Percentiles rank a stretch among this genome's conserved stretches.
phyloP scores from a whole-genome alignment of 2,113 vertebrate species.

The Pelecanus crispus region DNA sequence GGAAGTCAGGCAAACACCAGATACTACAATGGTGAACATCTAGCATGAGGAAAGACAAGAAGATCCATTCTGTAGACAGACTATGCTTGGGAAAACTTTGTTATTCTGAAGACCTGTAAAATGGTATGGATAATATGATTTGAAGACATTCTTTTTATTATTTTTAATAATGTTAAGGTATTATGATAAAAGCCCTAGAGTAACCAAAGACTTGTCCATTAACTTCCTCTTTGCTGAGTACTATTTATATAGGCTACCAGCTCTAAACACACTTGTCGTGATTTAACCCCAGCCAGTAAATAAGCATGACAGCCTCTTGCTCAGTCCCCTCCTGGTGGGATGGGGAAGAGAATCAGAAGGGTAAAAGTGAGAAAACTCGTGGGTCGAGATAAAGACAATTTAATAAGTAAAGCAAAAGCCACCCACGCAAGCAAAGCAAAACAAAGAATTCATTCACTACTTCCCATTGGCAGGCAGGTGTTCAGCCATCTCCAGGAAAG shows the following conservation, averaged over 20 bases:
- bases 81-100: not conserved
- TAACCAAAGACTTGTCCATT: not conserved
- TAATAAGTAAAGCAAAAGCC: too few species aligned
- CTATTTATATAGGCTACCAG: not conserved
- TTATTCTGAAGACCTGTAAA: slow-evolving; percentile 20
- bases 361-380: too few species aligned
- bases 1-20: not conserved
- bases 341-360: not conserved
- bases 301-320: not conserved
- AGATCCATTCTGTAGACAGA: not conserved
- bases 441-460: not conserved
- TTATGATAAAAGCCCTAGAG: not conserved
- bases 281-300: not conserved
- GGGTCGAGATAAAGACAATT: too few species aligned
- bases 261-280: not conserved
- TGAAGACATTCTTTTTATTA: not conserved
- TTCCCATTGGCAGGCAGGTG: not conserved
- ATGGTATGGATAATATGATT: not conserved
- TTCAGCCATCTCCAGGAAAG: not conserved
- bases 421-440: too few species aligned
- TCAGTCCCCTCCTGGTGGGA: not conserved
- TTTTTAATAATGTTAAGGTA: not conserved
- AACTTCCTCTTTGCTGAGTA: not conserved
- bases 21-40: not conserved
- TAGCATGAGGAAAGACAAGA: not conserved